phyloP scores from a whole-genome alignment of 2,113 vertebrate genomes.

The Acanthisitta chloris region DNA sequence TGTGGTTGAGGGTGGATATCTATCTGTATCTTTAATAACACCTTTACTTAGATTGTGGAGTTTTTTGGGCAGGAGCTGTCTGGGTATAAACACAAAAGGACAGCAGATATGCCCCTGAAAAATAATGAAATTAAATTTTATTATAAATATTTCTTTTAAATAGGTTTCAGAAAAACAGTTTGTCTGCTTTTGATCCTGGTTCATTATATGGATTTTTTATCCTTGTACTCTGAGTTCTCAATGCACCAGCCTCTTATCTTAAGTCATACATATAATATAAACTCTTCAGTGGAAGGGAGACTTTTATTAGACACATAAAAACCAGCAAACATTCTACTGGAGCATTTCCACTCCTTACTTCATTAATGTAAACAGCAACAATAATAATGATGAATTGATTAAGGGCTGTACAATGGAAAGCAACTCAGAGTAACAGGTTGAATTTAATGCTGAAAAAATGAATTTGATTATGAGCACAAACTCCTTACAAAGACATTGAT shows the following conservation, averaged over 20 bases:
- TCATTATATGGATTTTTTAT: background rate
- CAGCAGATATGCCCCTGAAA: background rate
- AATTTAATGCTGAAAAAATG: background rate
- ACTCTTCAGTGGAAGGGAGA: background rate
- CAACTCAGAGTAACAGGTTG: background rate
- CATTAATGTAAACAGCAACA: background rate
- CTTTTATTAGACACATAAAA: background rate
- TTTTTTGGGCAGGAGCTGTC: background rate
- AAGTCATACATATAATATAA: background rate
- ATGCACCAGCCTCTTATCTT: background rate
- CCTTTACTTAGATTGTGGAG: background rate
- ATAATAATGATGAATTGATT: conserved; percentile 6
- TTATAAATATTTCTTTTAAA: background rate
- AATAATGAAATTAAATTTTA: background rate
- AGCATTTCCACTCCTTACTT: background rate
- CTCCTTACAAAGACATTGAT: background rate
- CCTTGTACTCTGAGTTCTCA: background rate
- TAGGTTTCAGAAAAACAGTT: background rate
- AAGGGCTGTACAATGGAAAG: background rate
- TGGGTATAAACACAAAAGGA: background rate
- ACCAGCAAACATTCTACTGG: background rate
- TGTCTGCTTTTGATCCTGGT: background rate
- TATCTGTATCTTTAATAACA: background rate
- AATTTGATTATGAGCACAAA: background rate
- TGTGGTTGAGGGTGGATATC: background rate